Base-by-base conservation (phyloP, 2,888 invertebrate genomes). In the Campoplex capitator region DNA sequence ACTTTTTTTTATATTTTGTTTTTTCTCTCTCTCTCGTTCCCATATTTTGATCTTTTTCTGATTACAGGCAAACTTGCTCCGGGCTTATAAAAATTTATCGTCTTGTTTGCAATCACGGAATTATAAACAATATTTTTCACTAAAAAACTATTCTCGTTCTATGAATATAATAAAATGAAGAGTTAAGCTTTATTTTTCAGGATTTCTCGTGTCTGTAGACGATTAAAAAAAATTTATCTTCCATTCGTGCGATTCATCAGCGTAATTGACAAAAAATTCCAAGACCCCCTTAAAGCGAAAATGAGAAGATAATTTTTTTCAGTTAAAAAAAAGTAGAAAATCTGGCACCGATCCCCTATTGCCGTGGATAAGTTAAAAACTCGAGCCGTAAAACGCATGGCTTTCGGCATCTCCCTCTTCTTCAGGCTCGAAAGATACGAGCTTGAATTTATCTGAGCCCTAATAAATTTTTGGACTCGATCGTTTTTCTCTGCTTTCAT, bases 341-440 rank as follows among this genome's bases (percentile, higher is more conserved):
- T 58, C 13, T 13, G 28, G 28, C 58, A 23, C 23, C 28, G 58
- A 23, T 58, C 28, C 58, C 28, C 13, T 32, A 32, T 32, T 62
- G 28, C 32, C 6, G 16, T 16, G 16, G 32, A 32, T 16, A 32
- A 13, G 62, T 62, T 32, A 32, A 62, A 62, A 62, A 62, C 32
- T 13, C 16, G 1, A 32, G 32, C 16, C 11, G 32, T 16, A 1
- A 32, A 62, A 28, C 32, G 13, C 2, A 71, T 23, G 18, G 38
- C 54, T 51, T 54, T 35, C n/a, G 8, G 48, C 73, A 71, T 54
- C 73, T 54, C 35, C 54, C 51, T 51, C 51, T 48, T 51, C 23
- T 38, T n/a, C 1, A 32, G n/a, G 32, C 54, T 35, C 16, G 28
- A 9, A 8, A 73, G 54, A 35, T 73, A 35, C 18, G 51, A 35